Base-by-base conservation (phyloP, 2,797 vertebrate species). In the Poecilia gillii region DNA sequence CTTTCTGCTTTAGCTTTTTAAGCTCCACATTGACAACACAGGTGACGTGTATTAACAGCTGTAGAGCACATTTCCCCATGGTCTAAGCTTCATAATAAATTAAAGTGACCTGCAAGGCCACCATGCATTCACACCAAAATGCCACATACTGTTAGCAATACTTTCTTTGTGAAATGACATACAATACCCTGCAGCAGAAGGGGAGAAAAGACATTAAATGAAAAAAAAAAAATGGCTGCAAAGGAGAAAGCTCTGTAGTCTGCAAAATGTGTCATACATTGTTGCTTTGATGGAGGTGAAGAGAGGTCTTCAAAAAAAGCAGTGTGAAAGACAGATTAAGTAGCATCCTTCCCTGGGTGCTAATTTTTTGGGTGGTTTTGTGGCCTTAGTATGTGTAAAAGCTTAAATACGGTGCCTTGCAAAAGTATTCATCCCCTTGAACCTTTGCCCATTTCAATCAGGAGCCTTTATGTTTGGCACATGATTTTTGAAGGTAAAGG, bases 131-230 rank as follows among this genome's bases (percentile, higher is more conserved):
- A 78, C 73, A 72, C 85, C 81, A 62, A 57, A 81, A 87, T 76
- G 78, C 90, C 85, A 84, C 86, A 83, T 41, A 81, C 81, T 90
- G 88, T 90, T 87, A 87, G 85, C 85, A 72, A 79, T 79, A 83
- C 78, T 73, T 59, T 70, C 86, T 81, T 79, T 59, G n/a, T 36
- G 31, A 49, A 75, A 81, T 86, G 83, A 91, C 89, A 90, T 64
- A 76, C 84, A 81, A 81, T 88, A 89, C 85, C 92, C 89, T 1
- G 74, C 74, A 62, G 90, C 84, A 68, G 75, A 80, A 80, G 75
- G 78, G 72, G 77, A 80, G 79, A 80, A 81, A 83, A 80, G 55
- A 82, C 81, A 74, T 79, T 76, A 76, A 84, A 87, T 75, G 73
- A 76, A 84, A 85, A 64, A 84, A 64, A 84, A 81, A 88, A 82